These are phyloP conservation scores for Nycticebus coucang DNA, from an alignment of 2,113 vertebrate species.

Conservation along the genomic window DNA sequence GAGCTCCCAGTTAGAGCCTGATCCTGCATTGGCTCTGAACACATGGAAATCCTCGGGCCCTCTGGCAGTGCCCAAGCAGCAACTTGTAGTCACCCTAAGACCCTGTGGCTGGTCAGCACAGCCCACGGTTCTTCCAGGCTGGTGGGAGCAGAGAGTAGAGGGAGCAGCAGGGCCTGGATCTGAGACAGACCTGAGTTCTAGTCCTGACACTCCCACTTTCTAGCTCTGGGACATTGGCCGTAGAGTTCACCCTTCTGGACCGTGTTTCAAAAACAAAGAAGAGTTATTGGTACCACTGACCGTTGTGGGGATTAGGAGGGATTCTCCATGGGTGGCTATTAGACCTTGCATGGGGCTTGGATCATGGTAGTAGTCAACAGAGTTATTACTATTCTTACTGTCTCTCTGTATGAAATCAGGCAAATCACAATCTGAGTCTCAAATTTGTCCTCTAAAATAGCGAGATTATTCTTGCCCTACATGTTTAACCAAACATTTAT, in stretches of 20 bases:
- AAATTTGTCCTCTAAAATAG: not conserved
- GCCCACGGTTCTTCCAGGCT: not conserved
- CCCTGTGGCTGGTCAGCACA: not conserved
- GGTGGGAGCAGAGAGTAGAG: not conserved
- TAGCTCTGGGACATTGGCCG: not conserved
- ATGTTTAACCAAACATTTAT: slow-evolving; percentile 13
- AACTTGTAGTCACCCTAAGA: not conserved
- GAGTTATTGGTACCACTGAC: not conserved
- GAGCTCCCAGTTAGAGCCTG: not conserved
- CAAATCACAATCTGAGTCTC: not conserved
- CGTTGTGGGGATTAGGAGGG: not conserved
- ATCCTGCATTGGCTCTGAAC: not conserved
- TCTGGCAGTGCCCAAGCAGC: not conserved
- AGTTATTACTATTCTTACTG: not conserved
- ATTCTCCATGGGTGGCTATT: not conserved
- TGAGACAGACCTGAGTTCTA: not conserved
- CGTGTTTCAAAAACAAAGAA: not conserved
- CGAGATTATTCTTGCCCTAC: not conserved
- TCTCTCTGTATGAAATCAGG: not conserved
- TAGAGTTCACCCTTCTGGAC: not conserved
- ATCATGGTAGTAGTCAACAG: not conserved
- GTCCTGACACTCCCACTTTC: not conserved
- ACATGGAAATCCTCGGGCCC: not conserved
- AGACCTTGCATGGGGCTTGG: not conserved
- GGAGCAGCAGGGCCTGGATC: not conserved